Base-by-base conservation (phyloP, 2,113 vertebrate species). In the Sterrhoptilus dennistouni region DNA sequence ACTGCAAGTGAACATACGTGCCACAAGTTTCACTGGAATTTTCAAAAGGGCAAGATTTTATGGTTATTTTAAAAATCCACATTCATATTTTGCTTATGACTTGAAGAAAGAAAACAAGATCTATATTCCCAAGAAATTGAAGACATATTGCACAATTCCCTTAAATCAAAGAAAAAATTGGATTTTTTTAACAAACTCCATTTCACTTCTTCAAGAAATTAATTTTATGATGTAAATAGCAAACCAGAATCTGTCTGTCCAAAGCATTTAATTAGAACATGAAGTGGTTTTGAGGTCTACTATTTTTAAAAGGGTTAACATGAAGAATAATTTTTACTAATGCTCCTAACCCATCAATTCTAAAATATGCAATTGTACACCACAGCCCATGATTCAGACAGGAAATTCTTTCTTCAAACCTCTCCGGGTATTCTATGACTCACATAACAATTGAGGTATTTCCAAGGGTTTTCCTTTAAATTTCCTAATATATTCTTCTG, bases 341-440 rank as follows among this genome's bases (percentile, higher is more conserved):
- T 59, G 49, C 24, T 71, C 52, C 56, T 78, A 92, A 93, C 66
- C 33, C 79, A 94, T 42, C 64, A 82, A 71, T 60, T 93, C 66
- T 53, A 82, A 96, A 94, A 66, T 50, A 90, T 86, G 82, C 92
- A 88, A 49, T 20, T 75, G 75, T 56, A 92, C 49, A 77, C 75
- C 83, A 90, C 64, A 90, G 71, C 9, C 42, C 80, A 36, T 94
- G 90, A 96, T 88, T 95, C 92, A 94, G 71, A 75, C 87, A 94
- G 87, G 85, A 97, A 96, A 96, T 90, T 95, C 79, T 85, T 96
- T 76, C 90, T 83, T 83, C 95, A 94, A 68, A 83, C 52, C 66
- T 86, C 88, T 78, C 52, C 0, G 35, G 63, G 74, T 95, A 94
- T 91, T 91, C 87, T 86, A 31, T 93, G 85, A 95, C 75, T 97